Percentiles rank a stretch among this genome's conserved stretches.
Evolutionary conservation across 2,113 vertebrate species (phyloP).

Genomic region (Alethe castanea): DNA sequence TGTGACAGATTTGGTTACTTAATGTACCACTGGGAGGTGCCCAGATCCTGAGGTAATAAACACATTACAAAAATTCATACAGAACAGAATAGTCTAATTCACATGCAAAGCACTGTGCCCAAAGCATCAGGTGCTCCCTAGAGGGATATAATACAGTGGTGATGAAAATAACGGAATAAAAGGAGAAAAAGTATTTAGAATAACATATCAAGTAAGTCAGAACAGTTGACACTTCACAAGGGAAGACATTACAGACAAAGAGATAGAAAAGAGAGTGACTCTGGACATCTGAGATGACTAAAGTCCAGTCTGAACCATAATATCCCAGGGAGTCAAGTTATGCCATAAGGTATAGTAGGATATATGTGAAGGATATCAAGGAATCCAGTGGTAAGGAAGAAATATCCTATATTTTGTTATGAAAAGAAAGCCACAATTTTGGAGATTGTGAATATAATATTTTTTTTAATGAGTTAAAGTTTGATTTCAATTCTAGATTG

Average conservation of each 20-base stretch:
- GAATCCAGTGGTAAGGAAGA: not conserved
- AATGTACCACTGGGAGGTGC: not conserved
- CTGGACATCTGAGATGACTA: not conserved
- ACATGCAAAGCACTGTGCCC: not conserved
- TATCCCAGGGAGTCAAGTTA: not conserved
- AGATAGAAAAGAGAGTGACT: not conserved
- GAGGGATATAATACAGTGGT: not conserved
- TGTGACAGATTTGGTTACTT: constrained; percentile 15
- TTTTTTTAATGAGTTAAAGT: not conserved
- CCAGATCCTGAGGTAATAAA: constrained; percentile 14
- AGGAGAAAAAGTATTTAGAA: not conserved
- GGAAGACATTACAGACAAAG: not conserved
- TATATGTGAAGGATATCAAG: not conserved
- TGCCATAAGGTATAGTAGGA: not conserved
- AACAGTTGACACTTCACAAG: not conserved
- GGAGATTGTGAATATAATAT: not conserved
- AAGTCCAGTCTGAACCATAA: not conserved
- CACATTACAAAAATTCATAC: not conserved
- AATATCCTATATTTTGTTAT: not conserved
- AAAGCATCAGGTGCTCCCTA: not conserved
- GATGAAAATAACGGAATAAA: not conserved
- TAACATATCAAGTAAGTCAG: not conserved
- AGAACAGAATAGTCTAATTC: not conserved
- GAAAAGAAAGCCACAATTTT: not conserved
- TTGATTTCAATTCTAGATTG: accelerated